Percentiles rank a stretch among this genome's conserved stretches.
Conservation (phyloP, 2,113 vertebrate species). For the Psephotus haematonotus region DNA sequence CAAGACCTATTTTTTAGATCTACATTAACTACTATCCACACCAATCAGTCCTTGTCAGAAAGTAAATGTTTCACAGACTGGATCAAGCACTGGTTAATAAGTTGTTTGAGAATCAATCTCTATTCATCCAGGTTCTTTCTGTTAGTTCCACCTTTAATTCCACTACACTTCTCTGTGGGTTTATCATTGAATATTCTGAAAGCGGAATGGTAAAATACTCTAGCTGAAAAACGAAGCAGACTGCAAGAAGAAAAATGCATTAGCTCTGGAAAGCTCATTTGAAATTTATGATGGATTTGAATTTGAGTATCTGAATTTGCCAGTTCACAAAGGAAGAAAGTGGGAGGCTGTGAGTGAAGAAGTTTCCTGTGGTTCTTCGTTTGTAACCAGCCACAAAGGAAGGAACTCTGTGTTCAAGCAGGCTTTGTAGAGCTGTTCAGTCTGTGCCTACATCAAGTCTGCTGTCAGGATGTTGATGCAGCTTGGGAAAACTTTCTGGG, state of each 20-base stretch:
- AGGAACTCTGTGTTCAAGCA: neutral
- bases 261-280: neutral
- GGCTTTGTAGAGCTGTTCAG: neutral
- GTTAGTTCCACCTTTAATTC: neutral
- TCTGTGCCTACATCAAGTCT: neutral
- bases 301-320: slow-evolving; percentile 19
- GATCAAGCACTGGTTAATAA: neutral
- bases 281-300: slow-evolving; percentile 12
- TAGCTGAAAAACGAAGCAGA: neutral
- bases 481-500: neutral
- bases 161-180: neutral
- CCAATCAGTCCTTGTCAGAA: neutral
- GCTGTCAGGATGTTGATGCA: neutral
- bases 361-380: slow-evolving; percentile 22
- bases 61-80: slow-evolving; percentile 15
- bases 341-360: neutral
- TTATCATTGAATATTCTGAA: neutral
- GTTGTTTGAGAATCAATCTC: neutral
- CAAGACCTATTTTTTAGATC: neutral
- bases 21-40: neutral
- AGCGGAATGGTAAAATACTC: neutral
- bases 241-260: neutral
- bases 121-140: neutral
- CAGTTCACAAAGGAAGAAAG: slow-evolving; percentile 7
- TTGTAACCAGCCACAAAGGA: neutral